phyloP scores from a whole-genome alignment of 2,888 invertebrate species.

The Parnassius smintheus region DNA sequence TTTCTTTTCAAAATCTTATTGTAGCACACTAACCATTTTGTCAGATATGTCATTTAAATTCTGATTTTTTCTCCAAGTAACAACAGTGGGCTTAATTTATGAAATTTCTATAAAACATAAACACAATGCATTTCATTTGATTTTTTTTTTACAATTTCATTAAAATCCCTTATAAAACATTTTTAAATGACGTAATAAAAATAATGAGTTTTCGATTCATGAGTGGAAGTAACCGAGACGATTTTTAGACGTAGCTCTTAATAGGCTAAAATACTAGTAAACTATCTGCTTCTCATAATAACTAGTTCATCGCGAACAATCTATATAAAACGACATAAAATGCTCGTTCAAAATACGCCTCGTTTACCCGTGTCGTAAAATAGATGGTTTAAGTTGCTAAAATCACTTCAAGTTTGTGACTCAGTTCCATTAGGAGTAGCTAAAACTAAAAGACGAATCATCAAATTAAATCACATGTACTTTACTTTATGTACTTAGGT shows the following conservation, averaged over 20 bases:
- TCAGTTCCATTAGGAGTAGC: slow-evolving; percentile 49
- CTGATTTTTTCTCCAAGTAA: slow-evolving; percentile 78
- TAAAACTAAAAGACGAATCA: slow-evolving; percentile 60
- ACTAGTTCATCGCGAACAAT: slow-evolving; percentile 22
- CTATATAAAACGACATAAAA: slow-evolving; percentile 19
- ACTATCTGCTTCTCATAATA: slow-evolving; percentile 29
- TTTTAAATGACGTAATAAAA: slow-evolving; percentile 35
- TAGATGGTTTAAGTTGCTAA: slow-evolving; percentile 31
- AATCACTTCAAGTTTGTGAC: slow-evolving; percentile 55
- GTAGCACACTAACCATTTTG: slow-evolving; percentile 82
- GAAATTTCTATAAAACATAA: slow-evolving; percentile 61
- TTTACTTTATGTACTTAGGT: slow-evolving; percentile 73
- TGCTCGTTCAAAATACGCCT: slow-evolving; percentile 44
- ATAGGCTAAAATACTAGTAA: slow-evolving; percentile 45
- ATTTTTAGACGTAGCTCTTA: slow-evolving; percentile 35
- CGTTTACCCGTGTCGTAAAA: slow-evolving; percentile 44
- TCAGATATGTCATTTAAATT: slow-evolving; percentile 81
- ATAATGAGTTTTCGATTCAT: slow-evolving; percentile 33
- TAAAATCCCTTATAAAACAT: slow-evolving; percentile 54
- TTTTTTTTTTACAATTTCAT: slow-evolving; percentile 48
- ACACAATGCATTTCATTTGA: slow-evolving; percentile 50
- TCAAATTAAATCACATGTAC: slow-evolving; percentile 76
- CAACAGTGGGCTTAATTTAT: slow-evolving; percentile 73
- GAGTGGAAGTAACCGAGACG: slow-evolving; percentile 33
- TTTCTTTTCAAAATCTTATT: slow-evolving; percentile 73